Percentiles rank a stretch among this genome's conserved stretches.
Conservation (phyloP, 37 sponge, comb jelly and placozoan species). For the Chondrilla cf. caribensis region DNA sequence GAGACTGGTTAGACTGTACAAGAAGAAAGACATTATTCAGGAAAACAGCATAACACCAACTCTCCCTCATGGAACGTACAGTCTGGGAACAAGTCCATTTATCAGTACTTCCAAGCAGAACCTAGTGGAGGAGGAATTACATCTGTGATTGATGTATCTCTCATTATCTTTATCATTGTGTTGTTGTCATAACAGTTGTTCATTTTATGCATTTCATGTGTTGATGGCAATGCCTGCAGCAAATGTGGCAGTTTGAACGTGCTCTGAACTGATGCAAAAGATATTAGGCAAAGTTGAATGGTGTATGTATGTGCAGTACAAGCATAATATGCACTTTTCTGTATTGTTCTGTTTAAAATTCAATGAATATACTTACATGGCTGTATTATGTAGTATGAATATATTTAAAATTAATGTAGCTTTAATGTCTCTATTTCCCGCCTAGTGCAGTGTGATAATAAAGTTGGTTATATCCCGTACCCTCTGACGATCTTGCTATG, state of each 20-base stretch:
- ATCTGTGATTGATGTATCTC: not conserved
- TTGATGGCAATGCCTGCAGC: not conserved
- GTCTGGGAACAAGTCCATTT: not conserved
- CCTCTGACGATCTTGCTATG: too few species aligned
- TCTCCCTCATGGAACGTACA: not conserved
- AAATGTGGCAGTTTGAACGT: too few species aligned
- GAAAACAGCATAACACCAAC: not conserved
- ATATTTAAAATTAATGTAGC: too few species aligned
- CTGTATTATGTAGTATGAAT: too few species aligned
- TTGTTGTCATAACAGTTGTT: too few species aligned
- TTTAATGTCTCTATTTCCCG: too few species aligned
- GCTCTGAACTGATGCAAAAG: too few species aligned
- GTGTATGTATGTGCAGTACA: not conserved
- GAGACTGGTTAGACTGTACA: conserved; percentile 52
- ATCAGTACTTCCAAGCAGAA: not conserved
- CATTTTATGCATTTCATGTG: not conserved
- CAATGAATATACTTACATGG: too few species aligned
- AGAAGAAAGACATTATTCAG: conserved; percentile 16
- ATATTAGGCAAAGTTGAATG: not conserved
- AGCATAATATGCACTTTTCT: not conserved
- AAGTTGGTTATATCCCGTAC: too few species aligned
- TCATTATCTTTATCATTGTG: too few species aligned
- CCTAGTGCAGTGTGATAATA: too few species aligned
- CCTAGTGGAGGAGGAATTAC: not conserved
- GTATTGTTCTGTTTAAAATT: too few species aligned